phyloP scores from a whole-genome alignment of 2,113 vertebrate genomes.

The Lepisosteus oculatus region DNA sequence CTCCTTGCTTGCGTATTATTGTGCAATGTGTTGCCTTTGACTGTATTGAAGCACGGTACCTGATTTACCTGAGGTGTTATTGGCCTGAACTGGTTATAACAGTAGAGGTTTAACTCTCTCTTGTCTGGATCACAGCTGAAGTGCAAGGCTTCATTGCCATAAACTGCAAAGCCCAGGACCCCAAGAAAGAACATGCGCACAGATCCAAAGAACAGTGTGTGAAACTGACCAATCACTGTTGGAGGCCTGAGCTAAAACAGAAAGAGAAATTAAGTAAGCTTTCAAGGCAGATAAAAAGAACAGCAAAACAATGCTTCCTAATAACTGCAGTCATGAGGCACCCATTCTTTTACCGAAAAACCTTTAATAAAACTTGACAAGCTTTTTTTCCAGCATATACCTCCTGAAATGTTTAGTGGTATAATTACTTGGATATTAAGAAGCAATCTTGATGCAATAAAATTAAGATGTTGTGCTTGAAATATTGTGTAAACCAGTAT shows the following conservation, averaged over 20 bases:
- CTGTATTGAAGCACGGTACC: background rate
- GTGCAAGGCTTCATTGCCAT: constrained; percentile 83
- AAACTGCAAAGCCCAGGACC: constrained; percentile 80
- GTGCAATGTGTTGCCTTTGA: too few relatives aligned
- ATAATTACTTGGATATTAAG: too few relatives aligned
- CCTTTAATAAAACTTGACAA: background rate
- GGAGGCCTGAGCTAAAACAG: constrained; percentile 75
- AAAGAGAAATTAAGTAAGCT: constrained; percentile 18
- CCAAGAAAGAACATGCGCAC: constrained; percentile 79
- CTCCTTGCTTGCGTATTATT: too few relatives aligned
- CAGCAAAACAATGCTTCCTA: background rate
- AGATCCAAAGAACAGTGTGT: constrained; percentile 84
- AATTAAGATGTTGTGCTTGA: too few relatives aligned
- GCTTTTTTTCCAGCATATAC: background rate
- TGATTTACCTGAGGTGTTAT: constrained; percentile 77
- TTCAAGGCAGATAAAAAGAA: background rate
- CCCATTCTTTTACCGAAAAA: background rate
- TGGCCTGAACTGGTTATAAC: constrained; percentile 86
- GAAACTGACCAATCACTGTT: constrained; percentile 81
- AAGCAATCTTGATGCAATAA: too few relatives aligned
- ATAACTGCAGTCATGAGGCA: background rate
- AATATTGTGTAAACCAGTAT: too few relatives aligned
- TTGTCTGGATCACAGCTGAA: constrained; percentile 86
- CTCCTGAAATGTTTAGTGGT: too few relatives aligned
- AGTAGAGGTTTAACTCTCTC: constrained; percentile 81